Conservation (phyloP, 92 coral and sea anemone genomes). For the Heteractis magnifica region DNA sequence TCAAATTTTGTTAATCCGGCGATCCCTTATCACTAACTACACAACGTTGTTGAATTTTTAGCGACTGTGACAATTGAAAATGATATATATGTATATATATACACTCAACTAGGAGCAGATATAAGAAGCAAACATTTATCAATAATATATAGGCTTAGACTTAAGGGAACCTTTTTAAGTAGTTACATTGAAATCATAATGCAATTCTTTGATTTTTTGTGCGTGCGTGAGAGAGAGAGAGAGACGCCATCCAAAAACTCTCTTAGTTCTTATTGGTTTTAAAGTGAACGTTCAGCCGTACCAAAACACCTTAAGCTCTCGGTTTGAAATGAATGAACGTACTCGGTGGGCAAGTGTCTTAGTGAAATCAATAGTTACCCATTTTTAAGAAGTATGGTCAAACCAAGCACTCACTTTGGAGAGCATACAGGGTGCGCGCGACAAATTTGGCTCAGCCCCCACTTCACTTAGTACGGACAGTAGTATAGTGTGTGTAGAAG, state of each 20-base stretch:
- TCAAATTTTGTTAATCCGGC: no score
- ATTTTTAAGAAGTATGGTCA: no score
- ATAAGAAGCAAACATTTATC: background rate
- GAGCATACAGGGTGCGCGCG: no score
- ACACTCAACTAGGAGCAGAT: background rate
- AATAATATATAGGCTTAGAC: background rate
- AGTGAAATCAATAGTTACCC: background rate
- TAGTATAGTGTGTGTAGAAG: no score
- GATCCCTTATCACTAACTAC: no score
- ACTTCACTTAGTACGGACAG: no score
- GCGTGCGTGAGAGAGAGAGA: no score
- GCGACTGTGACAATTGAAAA: no score
- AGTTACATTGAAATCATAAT: background rate
- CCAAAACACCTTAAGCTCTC: background rate
- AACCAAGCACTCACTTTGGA: no score
- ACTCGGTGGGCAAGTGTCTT: background rate
- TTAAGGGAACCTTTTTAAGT: background rate
- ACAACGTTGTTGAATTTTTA: no score
- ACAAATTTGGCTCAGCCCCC: no score
- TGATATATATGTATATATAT: no score
- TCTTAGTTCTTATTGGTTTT: background rate
- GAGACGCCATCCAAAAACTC: background rate
- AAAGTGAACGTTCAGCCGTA: background rate
- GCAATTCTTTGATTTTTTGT: background rate
- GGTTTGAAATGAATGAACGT: background rate